Base-by-base conservation (phyloP, 2,888 invertebrate genomes). In the Anaspis maculata region DNA sequence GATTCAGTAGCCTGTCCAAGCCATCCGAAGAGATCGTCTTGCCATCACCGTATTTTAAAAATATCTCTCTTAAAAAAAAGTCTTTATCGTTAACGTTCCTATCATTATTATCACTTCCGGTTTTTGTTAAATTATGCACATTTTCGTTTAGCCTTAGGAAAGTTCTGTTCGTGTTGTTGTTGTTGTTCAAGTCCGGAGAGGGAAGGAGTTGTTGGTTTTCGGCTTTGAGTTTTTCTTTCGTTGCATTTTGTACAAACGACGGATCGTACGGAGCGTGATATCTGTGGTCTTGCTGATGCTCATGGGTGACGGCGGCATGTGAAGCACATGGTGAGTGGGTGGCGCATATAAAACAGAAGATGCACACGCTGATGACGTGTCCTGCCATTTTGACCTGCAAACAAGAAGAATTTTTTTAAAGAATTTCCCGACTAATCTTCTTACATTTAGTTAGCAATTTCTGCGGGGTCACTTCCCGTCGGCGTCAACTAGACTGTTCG, bases 311-410 rank as follows among this genome's bases (percentile, higher is more conserved):
- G 22, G 51, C 53, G 11, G 76, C 68, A 54, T 86, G 85, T 2
- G 84, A 81, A 27, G 78, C 79, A 56, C 87, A 86, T 0, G 80
- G 80, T 21, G 74, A 68, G 54, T 84, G 84, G 7, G 84, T 78
- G 2, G 85, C 83, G 54, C 85, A 86, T 1, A 87, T 67, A 27
- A 87, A 71, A 56, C 87, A 87, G 51, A 87, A 81, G 64, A 87
- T 80, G 57, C 86, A 85, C n/a, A 85, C 84, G 9, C 83, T 80
- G 49, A 86, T 77, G 36, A 87, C 69, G 54, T 77, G 76, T 49
- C 78, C 71, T 44, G 74, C 73, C 77, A 66, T 66, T 12, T 27
- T 30, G 13, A n/a, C n/a, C n/a, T n/a, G n/a, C n/a, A n/a, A n/a
- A n/a, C n/a, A n/a, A n/a, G n/a, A n/a, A n/a, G n/a, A n/a, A n/a